Conservation (phyloP, 2,797 vertebrate species). For the Potorous gilbertii region DNA sequence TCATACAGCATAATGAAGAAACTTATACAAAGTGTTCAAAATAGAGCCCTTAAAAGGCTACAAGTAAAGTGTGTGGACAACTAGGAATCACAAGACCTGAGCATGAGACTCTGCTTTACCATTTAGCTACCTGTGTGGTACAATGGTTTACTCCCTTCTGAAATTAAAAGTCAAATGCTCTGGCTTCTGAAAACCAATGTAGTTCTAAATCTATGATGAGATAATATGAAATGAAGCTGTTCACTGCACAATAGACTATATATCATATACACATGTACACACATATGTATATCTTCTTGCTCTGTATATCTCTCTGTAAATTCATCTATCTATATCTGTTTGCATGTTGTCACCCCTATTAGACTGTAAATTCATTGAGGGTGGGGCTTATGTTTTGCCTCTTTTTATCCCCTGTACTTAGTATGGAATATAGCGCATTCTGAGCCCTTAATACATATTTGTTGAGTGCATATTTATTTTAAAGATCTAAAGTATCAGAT, state of each 20-base stretch:
- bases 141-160: background rate
- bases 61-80: background rate
- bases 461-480: background rate
- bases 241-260: background rate
- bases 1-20: background rate
- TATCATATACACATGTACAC: too few species aligned
- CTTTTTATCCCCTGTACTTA: background rate
- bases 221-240: background rate
- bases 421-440: background rate
- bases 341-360: background rate
- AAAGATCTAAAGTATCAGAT: background rate
- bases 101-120: background rate
- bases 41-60: background rate
- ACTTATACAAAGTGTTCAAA: background rate
- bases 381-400: background rate
- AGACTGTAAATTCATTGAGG: background rate
- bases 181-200: background rate
- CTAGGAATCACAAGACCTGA: background rate
- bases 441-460: background rate
- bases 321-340: background rate
- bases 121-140: background rate
- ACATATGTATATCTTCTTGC: background rate
- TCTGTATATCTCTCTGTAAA: too few species aligned
- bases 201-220: background rate
- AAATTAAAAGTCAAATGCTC: background rate